Evolutionary conservation across 2,113 vertebrate species (phyloP).

Genomic region (Nipponia nippon): DNA sequence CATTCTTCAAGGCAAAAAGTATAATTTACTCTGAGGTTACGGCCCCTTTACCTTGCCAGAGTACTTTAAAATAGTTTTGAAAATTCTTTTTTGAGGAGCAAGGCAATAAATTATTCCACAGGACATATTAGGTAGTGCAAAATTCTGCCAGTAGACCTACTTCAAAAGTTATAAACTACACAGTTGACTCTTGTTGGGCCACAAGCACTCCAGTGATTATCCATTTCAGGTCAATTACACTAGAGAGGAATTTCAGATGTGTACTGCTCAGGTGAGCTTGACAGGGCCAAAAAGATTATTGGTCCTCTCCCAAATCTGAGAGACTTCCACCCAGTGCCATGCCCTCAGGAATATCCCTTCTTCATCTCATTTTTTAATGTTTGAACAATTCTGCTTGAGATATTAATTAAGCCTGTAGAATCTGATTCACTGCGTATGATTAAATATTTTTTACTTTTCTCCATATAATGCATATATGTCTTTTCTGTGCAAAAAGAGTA

Average conservation of each 20-base stretch:
- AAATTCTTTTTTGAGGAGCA: not conserved
- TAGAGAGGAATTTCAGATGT: not conserved
- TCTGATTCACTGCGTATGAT: not conserved
- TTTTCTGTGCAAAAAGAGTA: not conserved
- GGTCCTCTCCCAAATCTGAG: not conserved
- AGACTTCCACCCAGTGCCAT: not conserved
- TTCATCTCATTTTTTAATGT: not conserved
- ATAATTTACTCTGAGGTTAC: not conserved
- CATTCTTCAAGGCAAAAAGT: not conserved
- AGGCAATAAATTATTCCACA: not conserved
- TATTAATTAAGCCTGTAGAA: not conserved
- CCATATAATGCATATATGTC: accelerated
- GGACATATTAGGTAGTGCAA: not conserved
- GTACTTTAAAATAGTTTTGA: not conserved
- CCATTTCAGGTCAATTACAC: not conserved
- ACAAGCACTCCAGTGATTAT: not conserved
- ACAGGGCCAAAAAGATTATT: not conserved
- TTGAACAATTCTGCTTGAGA: not conserved
- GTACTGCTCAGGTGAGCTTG: not conserved
- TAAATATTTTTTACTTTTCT: not conserved
- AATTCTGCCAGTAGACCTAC: not conserved
- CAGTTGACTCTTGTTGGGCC: not conserved
- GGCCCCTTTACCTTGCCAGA: not conserved
- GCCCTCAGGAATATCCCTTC: not conserved
- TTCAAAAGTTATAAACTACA: not conserved